A percentile compares a stretch with the other conserved stretches of the same genome.
Conservation (phyloP, 2,797 vertebrate species). For the Danio albolineatus region DNA sequence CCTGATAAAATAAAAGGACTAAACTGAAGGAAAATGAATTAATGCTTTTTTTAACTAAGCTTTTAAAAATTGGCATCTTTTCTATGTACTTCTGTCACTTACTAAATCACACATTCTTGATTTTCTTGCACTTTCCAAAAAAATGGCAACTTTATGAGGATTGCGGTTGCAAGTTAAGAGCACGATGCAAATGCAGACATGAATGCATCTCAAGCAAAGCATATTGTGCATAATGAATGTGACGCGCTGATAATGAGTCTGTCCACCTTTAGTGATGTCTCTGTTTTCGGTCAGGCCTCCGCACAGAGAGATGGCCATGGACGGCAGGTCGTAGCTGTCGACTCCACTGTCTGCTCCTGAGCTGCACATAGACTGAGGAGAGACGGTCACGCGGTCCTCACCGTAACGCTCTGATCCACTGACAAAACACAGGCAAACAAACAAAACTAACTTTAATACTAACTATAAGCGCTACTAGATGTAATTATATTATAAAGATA, state of each 20-base stretch:
- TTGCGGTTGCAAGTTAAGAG: no score
- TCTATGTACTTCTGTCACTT: no score
- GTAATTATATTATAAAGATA: no score
- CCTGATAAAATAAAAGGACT: no score
- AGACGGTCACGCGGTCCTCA: slow-evolving; percentile 74
- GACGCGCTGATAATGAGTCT: neutral
- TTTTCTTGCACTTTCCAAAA: no score
- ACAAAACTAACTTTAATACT: no score
- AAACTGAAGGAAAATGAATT: no score
- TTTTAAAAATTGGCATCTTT: no score
- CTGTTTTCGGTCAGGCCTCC: slow-evolving; percentile 84
- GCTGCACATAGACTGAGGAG: slow-evolving; percentile 81
- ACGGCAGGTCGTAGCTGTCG: slow-evolving; percentile 85
- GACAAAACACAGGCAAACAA: slow-evolving; percentile 51
- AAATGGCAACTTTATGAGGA: no score
- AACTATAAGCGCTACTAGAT: no score
- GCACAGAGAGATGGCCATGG: slow-evolving; percentile 87
- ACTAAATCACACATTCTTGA: no score
- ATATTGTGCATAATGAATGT: neutral
- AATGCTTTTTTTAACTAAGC: no score
- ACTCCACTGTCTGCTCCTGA: slow-evolving; percentile 85
- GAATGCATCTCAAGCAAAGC: neutral
- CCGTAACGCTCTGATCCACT: slow-evolving; percentile 52
- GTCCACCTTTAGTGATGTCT: slow-evolving; percentile 85
- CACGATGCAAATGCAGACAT: neutral